Conservation (phyloP, 2,797 vertebrate genomes). For the Psittacula echo region DNA sequence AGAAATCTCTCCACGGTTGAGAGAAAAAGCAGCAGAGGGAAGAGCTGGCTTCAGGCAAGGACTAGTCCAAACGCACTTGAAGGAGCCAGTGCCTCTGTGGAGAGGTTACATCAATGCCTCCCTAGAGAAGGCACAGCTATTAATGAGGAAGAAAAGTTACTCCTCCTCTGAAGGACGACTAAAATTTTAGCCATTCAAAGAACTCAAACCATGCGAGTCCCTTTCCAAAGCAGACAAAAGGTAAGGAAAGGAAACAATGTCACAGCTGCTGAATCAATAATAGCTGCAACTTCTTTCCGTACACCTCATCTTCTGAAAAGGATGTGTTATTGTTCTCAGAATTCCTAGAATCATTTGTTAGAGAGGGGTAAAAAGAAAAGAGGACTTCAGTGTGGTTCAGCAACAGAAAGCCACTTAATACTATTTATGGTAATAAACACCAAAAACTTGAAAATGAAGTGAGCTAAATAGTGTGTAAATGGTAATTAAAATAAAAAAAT, state of each 20-base stretch:
- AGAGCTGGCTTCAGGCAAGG: not conserved
- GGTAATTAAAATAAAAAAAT: conserved; percentile 15
- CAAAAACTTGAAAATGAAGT: not conserved
- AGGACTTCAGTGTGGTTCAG: not conserved
- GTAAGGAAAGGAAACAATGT: not conserved
- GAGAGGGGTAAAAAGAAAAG: not conserved
- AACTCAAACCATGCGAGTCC: not conserved
- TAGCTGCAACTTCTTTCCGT: not conserved
- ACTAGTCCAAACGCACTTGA: not conserved
- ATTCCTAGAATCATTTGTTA: not conserved
- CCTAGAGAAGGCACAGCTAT: not conserved
- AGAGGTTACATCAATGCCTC: not conserved
- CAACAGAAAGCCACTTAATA: conserved; percentile 30
- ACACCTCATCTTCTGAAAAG: not conserved
- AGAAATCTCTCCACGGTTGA: not conserved
- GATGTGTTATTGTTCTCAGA: not conserved
- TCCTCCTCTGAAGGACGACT: not conserved
- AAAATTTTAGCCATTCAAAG: not conserved
- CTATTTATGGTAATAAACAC: conserved; percentile 23
- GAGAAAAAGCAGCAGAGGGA: not conserved
- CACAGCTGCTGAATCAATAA: not conserved
- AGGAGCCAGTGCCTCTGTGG: not conserved
- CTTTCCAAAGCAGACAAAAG: not conserved
- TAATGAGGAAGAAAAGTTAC: not conserved
- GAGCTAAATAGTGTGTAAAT: conserved; percentile 21